Conservation (phyloP, 2,888 invertebrate species). For the Rhingia campestris region DNA sequence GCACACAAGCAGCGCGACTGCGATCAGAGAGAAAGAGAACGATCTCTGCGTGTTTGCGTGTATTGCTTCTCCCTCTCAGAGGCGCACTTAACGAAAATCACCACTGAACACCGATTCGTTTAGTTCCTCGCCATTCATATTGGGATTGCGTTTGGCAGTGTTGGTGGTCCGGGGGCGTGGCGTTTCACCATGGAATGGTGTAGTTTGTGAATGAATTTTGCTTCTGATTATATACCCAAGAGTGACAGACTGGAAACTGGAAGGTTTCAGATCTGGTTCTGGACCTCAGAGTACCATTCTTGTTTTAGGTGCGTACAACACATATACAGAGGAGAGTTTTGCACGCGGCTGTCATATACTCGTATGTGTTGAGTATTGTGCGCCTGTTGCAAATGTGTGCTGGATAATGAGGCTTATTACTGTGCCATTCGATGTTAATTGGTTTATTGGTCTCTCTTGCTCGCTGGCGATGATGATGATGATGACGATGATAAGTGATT, state of each 20-base stretch:
- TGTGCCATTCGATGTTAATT: constrained; percentile 68
- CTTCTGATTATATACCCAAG: constrained; percentile 15
- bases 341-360: constrained; percentile 48
- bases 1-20: constrained; percentile 10
- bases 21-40: constrained; percentile 57
- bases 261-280: constrained; percentile 53
- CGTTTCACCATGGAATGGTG: constrained; percentile 21
- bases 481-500: constrained; percentile 32
- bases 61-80: constrained; percentile 36
- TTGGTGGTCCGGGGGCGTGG: constrained; percentile 64
- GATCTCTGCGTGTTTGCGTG: constrained; percentile 11
- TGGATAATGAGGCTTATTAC: constrained; percentile 72
- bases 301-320: constrained; percentile 51
- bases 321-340: constrained; percentile 32
- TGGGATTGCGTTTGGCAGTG: constrained; percentile 22
- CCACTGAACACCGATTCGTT: constrained; percentile 34
- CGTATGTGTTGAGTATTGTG: constrained; percentile 17
- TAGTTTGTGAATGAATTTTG: constrained; percentile 65
- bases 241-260: constrained; percentile 53
- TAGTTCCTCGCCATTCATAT: constrained; percentile 70
- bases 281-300: constrained; percentile 52
- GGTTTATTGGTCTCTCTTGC: constrained; percentile 69
- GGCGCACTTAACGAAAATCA: constrained; percentile 63
- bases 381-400: constrained; percentile 49
- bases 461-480: constrained; percentile 28